Conservation (phyloP, 2,113 vertebrate species). For the Porphyrio hochstetteri region DNA sequence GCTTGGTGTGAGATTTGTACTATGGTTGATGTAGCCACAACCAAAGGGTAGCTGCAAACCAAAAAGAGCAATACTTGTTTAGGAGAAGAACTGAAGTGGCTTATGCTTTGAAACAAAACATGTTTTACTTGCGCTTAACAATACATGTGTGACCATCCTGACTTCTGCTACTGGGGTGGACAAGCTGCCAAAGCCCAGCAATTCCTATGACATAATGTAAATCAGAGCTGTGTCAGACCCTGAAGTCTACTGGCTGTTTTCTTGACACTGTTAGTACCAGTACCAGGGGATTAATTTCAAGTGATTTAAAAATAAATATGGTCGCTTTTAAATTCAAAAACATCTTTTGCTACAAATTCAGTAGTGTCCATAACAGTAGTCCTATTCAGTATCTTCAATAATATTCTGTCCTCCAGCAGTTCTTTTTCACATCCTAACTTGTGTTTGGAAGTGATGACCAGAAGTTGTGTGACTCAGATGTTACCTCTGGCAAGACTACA, state of each 20-base stretch:
- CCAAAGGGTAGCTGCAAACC: background rate
- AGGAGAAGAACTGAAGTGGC: background rate
- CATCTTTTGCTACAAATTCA: background rate
- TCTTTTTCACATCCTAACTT: background rate
- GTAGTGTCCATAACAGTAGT: background rate
- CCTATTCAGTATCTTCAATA: background rate
- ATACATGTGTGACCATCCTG: background rate
- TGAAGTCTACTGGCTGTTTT: background rate
- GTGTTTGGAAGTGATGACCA: background rate
- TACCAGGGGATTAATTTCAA: background rate
- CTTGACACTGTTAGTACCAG: background rate
- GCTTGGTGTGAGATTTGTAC: background rate
- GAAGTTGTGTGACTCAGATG: background rate
- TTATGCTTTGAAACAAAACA: background rate
- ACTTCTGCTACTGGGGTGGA: background rate
- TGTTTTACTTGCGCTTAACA: background rate
- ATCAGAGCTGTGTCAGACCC: background rate
- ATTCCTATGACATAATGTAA: accelerated
- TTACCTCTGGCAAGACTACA: background rate
- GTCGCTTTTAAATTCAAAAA: background rate
- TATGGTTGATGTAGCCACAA: background rate
- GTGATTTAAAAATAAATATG: background rate
- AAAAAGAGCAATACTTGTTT: accelerated
- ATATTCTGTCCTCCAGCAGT: background rate
- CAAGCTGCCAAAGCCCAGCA: background rate